Conservation (phyloP, 2,113 vertebrate species). For the Ancistrus triradiatus region DNA sequence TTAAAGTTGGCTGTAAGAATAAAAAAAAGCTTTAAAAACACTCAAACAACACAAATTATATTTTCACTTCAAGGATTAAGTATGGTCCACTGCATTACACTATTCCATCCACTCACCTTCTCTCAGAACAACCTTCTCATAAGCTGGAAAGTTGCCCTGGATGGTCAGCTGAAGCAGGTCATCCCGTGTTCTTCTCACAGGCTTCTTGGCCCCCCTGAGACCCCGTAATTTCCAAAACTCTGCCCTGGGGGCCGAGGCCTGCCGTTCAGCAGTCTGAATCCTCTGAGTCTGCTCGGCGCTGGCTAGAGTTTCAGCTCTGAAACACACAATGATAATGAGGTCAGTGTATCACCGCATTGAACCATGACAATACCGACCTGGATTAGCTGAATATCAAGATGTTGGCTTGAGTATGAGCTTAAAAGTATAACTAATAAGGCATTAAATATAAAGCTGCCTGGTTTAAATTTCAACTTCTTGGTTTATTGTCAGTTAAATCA, state of each 20-base stretch:
- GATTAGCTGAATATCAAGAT: no score
- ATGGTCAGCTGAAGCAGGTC: conserved; percentile 88
- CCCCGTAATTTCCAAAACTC: conserved; percentile 98
- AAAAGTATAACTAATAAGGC: no score
- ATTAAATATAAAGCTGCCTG: no score
- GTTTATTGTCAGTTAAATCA: no score
- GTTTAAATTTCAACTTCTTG: no score
- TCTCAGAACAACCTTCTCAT: conserved; percentile 85
- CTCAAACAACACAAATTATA: no score
- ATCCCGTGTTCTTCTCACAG: conserved; percentile 74
- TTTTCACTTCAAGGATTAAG: no score
- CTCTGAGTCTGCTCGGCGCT: conserved; percentile 76
- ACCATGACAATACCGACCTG: no score
- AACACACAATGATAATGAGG: not conserved
- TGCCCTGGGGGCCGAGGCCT: conserved; percentile 69
- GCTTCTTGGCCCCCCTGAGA: conserved; percentile 86
- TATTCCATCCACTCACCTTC: conserved; percentile 73
- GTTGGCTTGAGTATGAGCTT: no score
- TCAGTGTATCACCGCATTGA: not conserved
- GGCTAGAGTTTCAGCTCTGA: conserved; percentile 86
- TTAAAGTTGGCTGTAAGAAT: conserved; percentile 82
- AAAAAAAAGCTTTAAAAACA: not conserved
- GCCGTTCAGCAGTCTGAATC: conserved; percentile 41
- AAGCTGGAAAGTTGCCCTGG: conserved; percentile 89
- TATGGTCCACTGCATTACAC: no score